Evolutionary conservation across 2,888 invertebrate genomes (phyloP), one percentile per base, ranked within the genome.

Genomic region (Diabrotica balteata): DNA sequence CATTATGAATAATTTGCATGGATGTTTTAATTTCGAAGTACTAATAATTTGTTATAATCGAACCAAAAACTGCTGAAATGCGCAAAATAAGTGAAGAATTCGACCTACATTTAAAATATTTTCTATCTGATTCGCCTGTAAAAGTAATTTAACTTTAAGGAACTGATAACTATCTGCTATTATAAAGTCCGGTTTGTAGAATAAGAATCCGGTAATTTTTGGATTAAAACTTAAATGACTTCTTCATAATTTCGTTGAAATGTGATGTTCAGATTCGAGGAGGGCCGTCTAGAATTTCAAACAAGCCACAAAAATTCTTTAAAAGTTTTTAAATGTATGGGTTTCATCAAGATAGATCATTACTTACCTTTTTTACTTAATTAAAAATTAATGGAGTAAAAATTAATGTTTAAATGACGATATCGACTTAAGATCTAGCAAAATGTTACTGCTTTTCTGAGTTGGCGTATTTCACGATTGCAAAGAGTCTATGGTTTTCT

Each of bases 221-320:
- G 54, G 43, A 54, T 54, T 43, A 54, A 54, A 54, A 54, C 54
- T 54, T 54, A 54, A 54, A 54, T 54, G 54, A 54, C 54, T 54
- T 54, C 54, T 43, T 54, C 17, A 32, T 32, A 32, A 32, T 32
- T 32, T 32, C 32, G 32, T 32, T 32, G 32, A 32, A 32, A 32
- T 32, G 32, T 32, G 32, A 32, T 32, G 32, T 32, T 32, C 8
- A 8, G 52, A 22, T 8, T 22, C 32, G 22, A 52, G n/a, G 10
- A 54, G 10, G 43, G 3, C 9, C 51, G 10, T 32, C 42, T 54
- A 54, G 10, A n/a, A 54, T n/a, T n/a, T 54, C 54, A 43, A 10
- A 7, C 11, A 43, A 3, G 54, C 7, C 17, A 43, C 54, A 54
- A 54, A 54, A 54, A 42, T 54, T 10, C 10, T 8, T n/a, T 17